These are phyloP conservation scores for Nansenia antarctica DNA, from an alignment of 2,113 vertebrate species.

Conservation along the genomic window DNA sequence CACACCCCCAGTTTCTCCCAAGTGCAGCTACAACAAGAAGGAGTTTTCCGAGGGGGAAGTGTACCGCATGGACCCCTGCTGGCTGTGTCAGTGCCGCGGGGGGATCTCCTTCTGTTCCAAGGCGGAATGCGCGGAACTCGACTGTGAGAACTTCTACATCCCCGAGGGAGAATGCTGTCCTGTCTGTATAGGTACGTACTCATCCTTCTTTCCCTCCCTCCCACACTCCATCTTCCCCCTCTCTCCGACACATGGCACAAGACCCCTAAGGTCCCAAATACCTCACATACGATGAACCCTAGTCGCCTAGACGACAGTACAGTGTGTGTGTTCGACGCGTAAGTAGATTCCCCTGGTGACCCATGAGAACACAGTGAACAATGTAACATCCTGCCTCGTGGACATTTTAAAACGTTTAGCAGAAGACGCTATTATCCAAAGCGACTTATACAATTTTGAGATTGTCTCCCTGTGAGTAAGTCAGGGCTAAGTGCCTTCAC, in stretches of 20 bases:
- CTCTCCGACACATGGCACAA: not conserved
- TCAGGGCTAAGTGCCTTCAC: no score
- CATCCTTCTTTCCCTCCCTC: not conserved
- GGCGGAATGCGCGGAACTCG: constrained; percentile 75
- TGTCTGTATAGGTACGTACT: constrained; percentile 74
- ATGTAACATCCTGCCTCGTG: no score
- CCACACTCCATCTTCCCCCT: not conserved
- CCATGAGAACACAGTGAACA: no score
- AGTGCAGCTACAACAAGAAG: constrained; percentile 74
- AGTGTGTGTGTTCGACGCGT: no score
- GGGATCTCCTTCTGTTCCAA: constrained; percentile 84
- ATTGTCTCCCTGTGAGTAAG: no score
- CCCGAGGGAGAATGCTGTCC: constrained; percentile 83
- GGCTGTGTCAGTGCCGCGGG: constrained; percentile 80
- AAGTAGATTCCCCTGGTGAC: no score
- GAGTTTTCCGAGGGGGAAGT: constrained; percentile 76
- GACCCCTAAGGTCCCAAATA: no score
- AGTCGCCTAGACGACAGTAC: no score
- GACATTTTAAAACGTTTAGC: no score
- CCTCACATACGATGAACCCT: no score
- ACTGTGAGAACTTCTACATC: constrained; percentile 80
- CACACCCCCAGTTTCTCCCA: constrained; percentile 68
- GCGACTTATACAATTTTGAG: no score
- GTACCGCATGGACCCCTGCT: constrained; percentile 80
- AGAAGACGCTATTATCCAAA: no score